phyloP scores from a whole-genome alignment of 1,140 invertebrate species.

The Cotesia glomerata region DNA sequence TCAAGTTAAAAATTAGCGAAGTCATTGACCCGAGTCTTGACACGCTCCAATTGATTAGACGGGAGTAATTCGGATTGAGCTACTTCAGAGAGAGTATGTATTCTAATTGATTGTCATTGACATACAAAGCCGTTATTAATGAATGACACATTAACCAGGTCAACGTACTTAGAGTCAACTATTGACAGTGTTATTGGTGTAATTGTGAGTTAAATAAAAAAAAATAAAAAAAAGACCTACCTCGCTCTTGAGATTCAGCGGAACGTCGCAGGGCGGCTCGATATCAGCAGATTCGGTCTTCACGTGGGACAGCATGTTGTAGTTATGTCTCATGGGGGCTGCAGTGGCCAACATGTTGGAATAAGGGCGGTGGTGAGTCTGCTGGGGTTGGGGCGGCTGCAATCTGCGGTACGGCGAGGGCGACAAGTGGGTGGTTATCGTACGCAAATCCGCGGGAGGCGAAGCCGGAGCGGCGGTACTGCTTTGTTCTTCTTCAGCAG shows the following conservation, averaged over 20 bases:
- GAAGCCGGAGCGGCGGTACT: constrained; percentile 63
- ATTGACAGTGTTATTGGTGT: not conserved
- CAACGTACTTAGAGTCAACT: constrained; percentile 21
- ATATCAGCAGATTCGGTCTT: constrained; percentile 55
- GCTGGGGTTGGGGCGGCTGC: constrained; percentile 45
- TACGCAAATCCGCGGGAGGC: constrained; percentile 61
- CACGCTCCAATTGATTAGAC: constrained; percentile 37
- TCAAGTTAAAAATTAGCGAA: too few relatives aligned
- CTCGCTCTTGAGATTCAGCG: constrained; percentile 63
- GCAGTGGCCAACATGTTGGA: constrained; percentile 62
- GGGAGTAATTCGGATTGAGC: constrained; percentile 53
- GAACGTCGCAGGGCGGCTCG: constrained; percentile 60
- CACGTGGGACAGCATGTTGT: constrained; percentile 57
- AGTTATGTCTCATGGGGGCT: constrained; percentile 58
- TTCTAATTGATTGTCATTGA: constrained; percentile 59
- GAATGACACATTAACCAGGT: constrained; percentile 32
- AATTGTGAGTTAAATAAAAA: constrained; percentile 8
- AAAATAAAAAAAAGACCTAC: constrained; percentile 41
- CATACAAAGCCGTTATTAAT: constrained; percentile 46
- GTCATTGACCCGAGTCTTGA: not conserved
- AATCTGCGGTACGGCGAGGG: constrained; percentile 55
- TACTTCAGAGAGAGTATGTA: constrained; percentile 45
- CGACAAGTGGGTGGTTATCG: constrained; percentile 59
- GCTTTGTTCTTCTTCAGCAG: constrained; percentile 64
- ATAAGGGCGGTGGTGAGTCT: constrained; percentile 58